Percentiles rank a stretch among this genome's conserved stretches.
Evolutionary conservation across 2,888 invertebrate species (phyloP).

Genomic region (Gisinianus flammeolus): DNA sequence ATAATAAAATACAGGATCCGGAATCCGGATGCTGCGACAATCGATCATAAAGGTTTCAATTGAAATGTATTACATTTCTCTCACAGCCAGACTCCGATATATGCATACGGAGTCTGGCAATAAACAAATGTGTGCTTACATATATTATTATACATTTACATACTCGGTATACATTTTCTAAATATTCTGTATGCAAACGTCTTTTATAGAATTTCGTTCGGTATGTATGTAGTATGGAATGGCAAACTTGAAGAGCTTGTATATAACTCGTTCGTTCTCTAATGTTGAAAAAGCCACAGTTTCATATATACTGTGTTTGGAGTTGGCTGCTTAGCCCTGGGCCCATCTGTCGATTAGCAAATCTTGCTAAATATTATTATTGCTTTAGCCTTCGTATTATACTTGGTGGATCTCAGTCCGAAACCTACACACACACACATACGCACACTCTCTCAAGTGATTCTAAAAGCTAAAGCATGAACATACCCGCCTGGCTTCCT

Average conservation of each 20-base stretch:
- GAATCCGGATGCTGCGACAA: neutral
- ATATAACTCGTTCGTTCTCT: neutral
- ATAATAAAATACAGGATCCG: neutral
- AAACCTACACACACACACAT: too few relatives aligned
- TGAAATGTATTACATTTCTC: neutral
- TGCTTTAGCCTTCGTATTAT: conserved; percentile 1
- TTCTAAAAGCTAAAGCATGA: too few relatives aligned
- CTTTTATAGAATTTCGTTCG: neutral
- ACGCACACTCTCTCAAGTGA: too few relatives aligned
- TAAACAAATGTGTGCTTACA: neutral
- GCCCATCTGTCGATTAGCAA: neutral
- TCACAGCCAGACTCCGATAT: too few relatives aligned
- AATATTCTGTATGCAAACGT: neutral
- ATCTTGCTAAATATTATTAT: conserved; percentile 4
- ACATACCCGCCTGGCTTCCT: neutral
- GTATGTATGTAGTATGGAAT: neutral
- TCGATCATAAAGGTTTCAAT: neutral
- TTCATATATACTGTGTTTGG: too few relatives aligned
- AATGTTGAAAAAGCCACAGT: too few relatives aligned
- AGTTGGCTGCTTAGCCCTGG: neutral
- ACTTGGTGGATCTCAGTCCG: too few relatives aligned
- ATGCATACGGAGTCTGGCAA: neutral
- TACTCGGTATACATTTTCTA: too few relatives aligned
- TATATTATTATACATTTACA: neutral
- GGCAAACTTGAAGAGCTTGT: too few relatives aligned